phyloP scores from a whole-genome alignment of 2,113 vertebrate genomes.

The Ailurus styani region DNA sequence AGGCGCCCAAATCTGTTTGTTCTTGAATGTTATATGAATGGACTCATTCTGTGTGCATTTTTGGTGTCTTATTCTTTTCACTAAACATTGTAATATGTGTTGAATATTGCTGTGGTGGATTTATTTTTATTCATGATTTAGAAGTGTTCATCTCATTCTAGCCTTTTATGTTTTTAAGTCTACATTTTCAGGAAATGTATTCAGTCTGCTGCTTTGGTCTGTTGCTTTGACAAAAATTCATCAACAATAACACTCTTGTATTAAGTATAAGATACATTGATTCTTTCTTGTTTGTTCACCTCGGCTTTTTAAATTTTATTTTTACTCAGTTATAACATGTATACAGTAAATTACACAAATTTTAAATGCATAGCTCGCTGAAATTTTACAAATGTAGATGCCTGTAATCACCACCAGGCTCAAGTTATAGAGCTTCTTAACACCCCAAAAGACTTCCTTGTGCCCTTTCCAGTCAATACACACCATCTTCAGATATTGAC shows the following conservation, averaged over 20 bases:
- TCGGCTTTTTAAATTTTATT: not conserved
- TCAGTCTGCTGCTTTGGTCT: not conserved
- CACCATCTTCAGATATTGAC: not conserved
- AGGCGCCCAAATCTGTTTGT: not conserved
- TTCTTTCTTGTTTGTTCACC: not conserved
- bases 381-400: not conserved
- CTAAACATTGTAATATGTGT: not conserved
- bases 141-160: not conserved
- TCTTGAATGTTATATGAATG: not conserved
- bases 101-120: not conserved
- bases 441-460: not conserved
- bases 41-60: not conserved
- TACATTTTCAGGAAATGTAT: not conserved
- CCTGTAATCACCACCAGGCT: not conserved
- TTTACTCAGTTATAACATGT: not conserved
- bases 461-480: not conserved
- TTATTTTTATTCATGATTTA: not conserved
- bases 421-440: not conserved
- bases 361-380: not conserved
- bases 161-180: not conserved
- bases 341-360: not conserved
- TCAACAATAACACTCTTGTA: not conserved
- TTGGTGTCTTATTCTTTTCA: not conserved
- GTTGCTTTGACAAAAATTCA: not conserved
- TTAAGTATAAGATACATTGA: not conserved